Base-by-base conservation (phyloP, 2,888 invertebrate genomes). In the Diadromus collaris region DNA sequence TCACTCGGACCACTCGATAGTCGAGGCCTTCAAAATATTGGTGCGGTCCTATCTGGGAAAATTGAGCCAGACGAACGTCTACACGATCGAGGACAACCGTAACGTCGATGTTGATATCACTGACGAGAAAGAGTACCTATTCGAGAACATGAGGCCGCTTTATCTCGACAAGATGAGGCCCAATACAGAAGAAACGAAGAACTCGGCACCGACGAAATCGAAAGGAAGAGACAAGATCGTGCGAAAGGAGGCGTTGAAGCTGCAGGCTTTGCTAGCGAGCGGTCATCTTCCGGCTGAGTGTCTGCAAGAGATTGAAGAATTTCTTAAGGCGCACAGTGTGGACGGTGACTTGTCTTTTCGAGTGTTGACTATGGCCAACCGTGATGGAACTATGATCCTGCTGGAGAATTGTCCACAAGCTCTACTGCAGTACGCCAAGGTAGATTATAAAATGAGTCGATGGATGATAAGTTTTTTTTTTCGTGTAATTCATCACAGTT, bases 361-460 rank as follows among this genome's bases (percentile, higher is more conserved):
- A 90, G 92, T 67, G 89, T 92, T 83, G 87, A 93, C 84, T 87
- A 92, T 86, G 89, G 91, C 46, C 90, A 92, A 82, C 91, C 92
- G 82, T 91, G 92, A 60, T 90, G 87, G 85, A n/a, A 90, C 93
- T 1, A 89, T 91, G 74, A 91, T 93, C 82, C 88, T 95, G 82
- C 90, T 94, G 38, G 93, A 94, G 41, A 92, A 92, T 73, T 94
- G 93, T 82, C 94, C 95, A 0, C 93, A 93, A 82, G 93, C 93
- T 85, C 87, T 95, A 38, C 90, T 94, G 81, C 93, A 94, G 74
- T 95, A 94, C 88, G 94, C 94, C 61, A 94, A 94, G 92, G 95
- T 94, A 87, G 87, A 54, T 61, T 7, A 9, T 2, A 24, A 0
- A 46, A 41, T 24, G 68, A 29, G 29, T 34, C n/a, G 21, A 10